These are phyloP conservation scores for Hyles vespertilio DNA, from an alignment of 1,140 invertebrate species.

Conservation along the genomic window DNA sequence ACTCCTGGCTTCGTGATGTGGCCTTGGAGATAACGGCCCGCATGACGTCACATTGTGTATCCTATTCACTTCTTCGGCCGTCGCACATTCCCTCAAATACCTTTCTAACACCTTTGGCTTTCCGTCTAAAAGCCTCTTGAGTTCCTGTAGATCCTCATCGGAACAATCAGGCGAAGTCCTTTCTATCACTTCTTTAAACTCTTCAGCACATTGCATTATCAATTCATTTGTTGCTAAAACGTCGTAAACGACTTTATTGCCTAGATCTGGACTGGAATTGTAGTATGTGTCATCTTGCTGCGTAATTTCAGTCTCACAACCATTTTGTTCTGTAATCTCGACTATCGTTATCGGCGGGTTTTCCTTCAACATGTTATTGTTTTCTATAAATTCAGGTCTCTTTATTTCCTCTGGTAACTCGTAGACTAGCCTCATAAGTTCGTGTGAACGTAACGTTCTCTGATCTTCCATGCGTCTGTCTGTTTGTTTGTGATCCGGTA, in stretches of 20 bases:
- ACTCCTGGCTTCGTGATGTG: conserved; percentile 58
- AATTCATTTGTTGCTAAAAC: conserved; percentile 52
- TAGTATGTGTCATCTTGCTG: conserved; percentile 44
- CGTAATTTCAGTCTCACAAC: conserved; percentile 58
- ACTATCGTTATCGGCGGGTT: conserved; percentile 67
- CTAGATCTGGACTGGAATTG: conserved; percentile 30
- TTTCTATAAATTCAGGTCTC: conserved; percentile 37
- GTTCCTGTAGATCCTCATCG: conserved; percentile 57
- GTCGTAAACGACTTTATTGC: conserved; percentile 60
- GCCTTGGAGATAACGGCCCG: conserved; percentile 76
- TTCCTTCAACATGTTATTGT: conserved; percentile 65
- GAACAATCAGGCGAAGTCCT: conserved; percentile 53
- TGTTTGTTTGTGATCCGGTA: conserved; percentile 35
- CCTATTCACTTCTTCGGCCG: conserved; percentile 78
- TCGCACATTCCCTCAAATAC: conserved; percentile 85
- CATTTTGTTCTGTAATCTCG: conserved; percentile 64
- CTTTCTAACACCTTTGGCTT: conserved; percentile 75
- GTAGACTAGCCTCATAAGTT: conserved; percentile 71
- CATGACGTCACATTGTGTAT: conserved; percentile 74
- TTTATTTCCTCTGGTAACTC: conserved; percentile 62
- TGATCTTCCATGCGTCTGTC: conserved; percentile 41
- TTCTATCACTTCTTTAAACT: conserved; percentile 57
- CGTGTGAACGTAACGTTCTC: conserved; percentile 53
- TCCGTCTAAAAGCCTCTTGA: conserved; percentile 50
- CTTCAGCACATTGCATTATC: conserved; percentile 52